These are phyloP conservation scores for Melierax canorus DNA, from an alignment of 2,113 vertebrate species.

Conservation along the genomic window DNA sequence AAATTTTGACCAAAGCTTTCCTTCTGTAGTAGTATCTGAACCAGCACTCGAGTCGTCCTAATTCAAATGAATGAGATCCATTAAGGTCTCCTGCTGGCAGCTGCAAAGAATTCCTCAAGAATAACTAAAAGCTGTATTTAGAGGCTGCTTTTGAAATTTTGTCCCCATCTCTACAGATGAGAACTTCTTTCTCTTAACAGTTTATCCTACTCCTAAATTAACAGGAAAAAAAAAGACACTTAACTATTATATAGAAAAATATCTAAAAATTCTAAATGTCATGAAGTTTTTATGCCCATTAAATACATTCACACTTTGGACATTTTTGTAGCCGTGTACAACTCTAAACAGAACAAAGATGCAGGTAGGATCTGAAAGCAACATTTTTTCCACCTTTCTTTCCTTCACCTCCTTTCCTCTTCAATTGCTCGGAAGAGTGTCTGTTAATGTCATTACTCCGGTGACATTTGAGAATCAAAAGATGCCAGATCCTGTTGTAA, in stretches of 20 bases:
- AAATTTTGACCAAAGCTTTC: neutral
- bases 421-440: neutral
- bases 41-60: rapidly evolving
- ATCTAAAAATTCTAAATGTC: neutral
- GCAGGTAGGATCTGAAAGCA: neutral
- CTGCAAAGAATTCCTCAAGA: neutral
- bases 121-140: neutral
- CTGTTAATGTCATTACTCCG: neutral
- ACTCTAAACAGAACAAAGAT: neutral
- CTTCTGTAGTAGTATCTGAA: neutral
- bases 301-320: neutral
- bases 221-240: neutral
- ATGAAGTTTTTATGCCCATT: neutral
- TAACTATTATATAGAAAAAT: neutral
- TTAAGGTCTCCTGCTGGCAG: neutral
- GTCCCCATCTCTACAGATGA: neutral
- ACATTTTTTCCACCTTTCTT: neutral
- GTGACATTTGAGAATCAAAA: neutral
- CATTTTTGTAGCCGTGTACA: neutral
- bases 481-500: neutral
- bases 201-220: neutral
- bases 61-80: neutral
- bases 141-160: neutral
- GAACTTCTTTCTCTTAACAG: neutral
- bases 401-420: neutral